Evolutionary conservation across 2,888 invertebrate species (phyloP), one percentile per base, ranked within the genome.

Genomic region (Cetonia aurata): DNA sequence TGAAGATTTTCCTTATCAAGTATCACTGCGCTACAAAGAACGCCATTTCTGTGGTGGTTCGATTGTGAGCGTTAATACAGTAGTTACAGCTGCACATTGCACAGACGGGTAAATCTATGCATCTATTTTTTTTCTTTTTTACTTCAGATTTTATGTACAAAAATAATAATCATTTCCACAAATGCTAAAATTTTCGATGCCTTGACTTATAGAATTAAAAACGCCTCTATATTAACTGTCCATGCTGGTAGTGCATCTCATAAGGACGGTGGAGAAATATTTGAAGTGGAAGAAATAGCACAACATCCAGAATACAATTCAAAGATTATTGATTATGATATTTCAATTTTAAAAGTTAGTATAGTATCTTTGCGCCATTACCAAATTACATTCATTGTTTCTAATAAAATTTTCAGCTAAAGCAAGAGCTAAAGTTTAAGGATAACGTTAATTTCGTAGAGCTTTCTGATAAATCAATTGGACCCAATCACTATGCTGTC

Each of bases 1-100:
- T 37, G 71, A 71, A 46, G 75, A 79, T 31, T 76, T 72, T 60
- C 81, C 80, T 0, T 75, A 79, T 67, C 79, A 80, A 73, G 53
- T 77, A 8, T 79, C 80, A 0, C 69, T 80, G 3, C 74, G 72
- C 57, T 74, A 56, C 8, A 56, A 68, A 17, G 75, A 73, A 12
- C 60, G 67, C 19, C 79, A 79, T 56, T 75, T 75, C 50, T 81
- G 80, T 41, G 80, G 80, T n/a, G 80, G 75, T 3, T 77, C 79
- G 44, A 74, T 80, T 65, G 74, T 80, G 50, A 70, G 70, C 31
- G 9, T 53, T 0, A 73, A 62, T 12, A 74, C 68, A 37, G 76
- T 74, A 15, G 41, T 81, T 6, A 83, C 80, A 12, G 80, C 77
- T 62, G 80, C 77, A 25, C 80, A 80, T 59, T 81, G 80, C 69